Conservation (phyloP, 2,113 vertebrate species). For the Entelurus aequoreus region DNA sequence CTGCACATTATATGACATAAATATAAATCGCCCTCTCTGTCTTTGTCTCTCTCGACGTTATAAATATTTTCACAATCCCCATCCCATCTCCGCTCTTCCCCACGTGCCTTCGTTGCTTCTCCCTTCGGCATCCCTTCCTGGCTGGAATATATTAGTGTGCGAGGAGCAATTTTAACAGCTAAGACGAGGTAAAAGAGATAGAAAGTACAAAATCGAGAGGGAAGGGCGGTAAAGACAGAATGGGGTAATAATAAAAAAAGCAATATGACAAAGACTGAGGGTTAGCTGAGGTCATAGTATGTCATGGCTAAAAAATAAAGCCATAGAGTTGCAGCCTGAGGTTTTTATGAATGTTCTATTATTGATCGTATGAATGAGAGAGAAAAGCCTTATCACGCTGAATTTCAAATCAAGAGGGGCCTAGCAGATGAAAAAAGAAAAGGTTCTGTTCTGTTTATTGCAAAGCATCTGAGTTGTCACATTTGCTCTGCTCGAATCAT, state of each 20-base stretch:
- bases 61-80: conserved; percentile 60
- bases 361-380: conserved; percentile 54
- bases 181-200: conserved; percentile 9
- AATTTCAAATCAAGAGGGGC: conserved; percentile 54
- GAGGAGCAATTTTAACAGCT: conserved; percentile 54
- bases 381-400: conserved; percentile 49
- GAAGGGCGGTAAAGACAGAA: conserved; percentile 33
- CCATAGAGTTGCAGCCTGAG: conserved; percentile 50
- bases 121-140: conserved; percentile 49
- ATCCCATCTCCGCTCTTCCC: conserved; percentile 30
- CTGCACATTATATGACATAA: conserved; percentile 45
- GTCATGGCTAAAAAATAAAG: conserved; percentile 62
- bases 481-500: not conserved
- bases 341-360: conserved; percentile 68
- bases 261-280: conserved; percentile 64
- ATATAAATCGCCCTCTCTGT: conserved; percentile 44
- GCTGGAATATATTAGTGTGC: conserved; percentile 58
- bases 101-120: conserved; percentile 37
- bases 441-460: conserved; percentile 29
- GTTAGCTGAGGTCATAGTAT: conserved; percentile 53
- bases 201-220: conserved; percentile 19
- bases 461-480: conserved; percentile 12
- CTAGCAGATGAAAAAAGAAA: conserved; percentile 23
- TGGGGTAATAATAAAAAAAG: conserved; percentile 40
- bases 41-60: conserved; percentile 41